Evolutionary conservation across 2,797 vertebrate species (phyloP).

Genomic region (Myotis myotis): DNA sequence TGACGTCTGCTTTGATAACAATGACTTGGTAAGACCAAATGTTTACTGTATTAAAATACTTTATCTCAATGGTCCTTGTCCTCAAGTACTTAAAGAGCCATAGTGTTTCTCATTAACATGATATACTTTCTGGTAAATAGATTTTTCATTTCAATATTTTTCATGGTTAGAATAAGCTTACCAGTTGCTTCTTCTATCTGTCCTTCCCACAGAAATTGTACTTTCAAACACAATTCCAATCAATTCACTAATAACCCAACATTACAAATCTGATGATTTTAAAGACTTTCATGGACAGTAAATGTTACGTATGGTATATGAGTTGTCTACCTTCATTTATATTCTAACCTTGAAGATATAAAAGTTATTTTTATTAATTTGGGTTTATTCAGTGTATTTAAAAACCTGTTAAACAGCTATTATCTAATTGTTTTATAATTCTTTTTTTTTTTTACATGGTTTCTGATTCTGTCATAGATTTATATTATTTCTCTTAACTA

Average conservation of each 20-base stretch:
- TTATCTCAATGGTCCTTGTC: background rate
- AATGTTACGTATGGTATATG: background rate
- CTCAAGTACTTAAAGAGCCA: background rate
- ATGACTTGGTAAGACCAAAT: conserved; percentile 89
- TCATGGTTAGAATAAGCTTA: conserved; percentile 78
- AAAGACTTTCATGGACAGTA: background rate
- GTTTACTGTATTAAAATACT: background rate
- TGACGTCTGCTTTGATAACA: conserved; percentile 97
- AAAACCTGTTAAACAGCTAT: background rate
- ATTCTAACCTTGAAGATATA: background rate
- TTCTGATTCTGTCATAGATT: background rate
- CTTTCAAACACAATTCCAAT: conserved; percentile 84
- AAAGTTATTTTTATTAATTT: background rate
- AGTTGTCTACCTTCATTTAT: background rate
- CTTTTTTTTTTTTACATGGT: background rate
- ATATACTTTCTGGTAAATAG: conserved; percentile 77
- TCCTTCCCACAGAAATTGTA: conserved; percentile 76
- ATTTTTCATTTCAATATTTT: conserved; percentile 77
- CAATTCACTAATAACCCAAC: background rate
- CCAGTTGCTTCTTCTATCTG: conserved; percentile 82
- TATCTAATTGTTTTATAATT: background rate
- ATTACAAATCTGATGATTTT: background rate
- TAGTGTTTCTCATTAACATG: conserved; percentile 68
- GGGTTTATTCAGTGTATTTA: background rate
- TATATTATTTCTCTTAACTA: background rate